Evolutionary conservation across 2,888 invertebrate species (phyloP).

Genomic region (Cephus pulcher): DNA sequence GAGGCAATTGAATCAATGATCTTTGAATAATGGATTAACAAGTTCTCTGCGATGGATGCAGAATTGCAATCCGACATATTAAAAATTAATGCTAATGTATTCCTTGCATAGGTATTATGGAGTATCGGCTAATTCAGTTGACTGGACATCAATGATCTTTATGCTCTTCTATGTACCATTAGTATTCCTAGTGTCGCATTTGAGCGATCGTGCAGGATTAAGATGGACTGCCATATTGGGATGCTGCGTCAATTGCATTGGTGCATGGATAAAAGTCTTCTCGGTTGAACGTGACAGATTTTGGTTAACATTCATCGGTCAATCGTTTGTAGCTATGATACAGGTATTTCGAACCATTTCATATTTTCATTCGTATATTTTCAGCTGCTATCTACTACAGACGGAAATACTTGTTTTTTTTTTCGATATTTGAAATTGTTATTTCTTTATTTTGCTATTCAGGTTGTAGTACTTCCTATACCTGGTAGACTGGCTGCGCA

Average conservation of each 20-base stretch:
- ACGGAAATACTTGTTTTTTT: too few species aligned
- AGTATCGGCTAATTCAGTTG: constrained; percentile 67
- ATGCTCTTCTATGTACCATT: constrained; percentile 76
- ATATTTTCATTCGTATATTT: too few species aligned
- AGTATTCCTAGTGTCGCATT: constrained; percentile 72
- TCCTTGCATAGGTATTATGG: constrained; percentile 58
- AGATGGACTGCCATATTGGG: constrained; percentile 69
- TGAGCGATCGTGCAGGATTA: constrained; percentile 68
- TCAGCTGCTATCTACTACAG: too few species aligned
- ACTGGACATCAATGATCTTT: constrained; percentile 77
- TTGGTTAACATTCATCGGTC: constrained; percentile 72
- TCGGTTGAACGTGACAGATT: constrained; percentile 73
- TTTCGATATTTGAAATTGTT: too few species aligned
- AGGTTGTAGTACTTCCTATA: constrained; percentile 76
- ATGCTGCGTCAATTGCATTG: constrained; percentile 70
- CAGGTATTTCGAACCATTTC: constrained; percentile 32
- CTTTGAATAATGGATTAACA: background rate
- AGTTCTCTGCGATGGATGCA: background rate
- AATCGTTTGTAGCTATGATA: constrained; percentile 69
- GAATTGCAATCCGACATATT: background rate
- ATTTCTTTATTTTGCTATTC: constrained; percentile 59
- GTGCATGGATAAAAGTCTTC: constrained; percentile 74
- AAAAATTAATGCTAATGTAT: background rate
- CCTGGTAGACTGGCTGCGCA: constrained; percentile 77
- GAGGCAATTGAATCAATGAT: background rate